phyloP scores from a whole-genome alignment of 2,797 vertebrate genomes.

The Halcyon badia region DNA sequence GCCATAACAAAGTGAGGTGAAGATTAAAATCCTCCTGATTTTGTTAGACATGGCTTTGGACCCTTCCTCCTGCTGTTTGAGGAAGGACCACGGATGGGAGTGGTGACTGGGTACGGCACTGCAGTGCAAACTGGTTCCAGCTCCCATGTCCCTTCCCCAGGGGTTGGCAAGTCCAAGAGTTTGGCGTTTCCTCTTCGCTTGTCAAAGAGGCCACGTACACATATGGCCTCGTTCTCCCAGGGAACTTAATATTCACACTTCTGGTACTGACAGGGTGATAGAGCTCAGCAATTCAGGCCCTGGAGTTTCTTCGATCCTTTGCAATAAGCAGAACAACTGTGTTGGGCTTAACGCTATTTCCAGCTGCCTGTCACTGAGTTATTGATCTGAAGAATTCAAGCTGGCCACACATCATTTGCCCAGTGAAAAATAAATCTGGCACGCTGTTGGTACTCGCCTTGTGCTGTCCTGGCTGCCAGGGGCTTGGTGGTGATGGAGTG shows the following conservation, averaged over 20 bases:
- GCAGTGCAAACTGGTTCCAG: accelerated
- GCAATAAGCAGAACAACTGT: background rate
- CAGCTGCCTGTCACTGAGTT: background rate
- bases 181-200: background rate
- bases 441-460: accelerated
- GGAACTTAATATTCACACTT: background rate
- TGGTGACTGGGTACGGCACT: accelerated
- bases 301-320: background rate
- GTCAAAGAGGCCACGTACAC: background rate
- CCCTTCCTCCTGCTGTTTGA: background rate
- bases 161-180: background rate
- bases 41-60: background rate
- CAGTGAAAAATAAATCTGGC: background rate
- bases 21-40: background rate
- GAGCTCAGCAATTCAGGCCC: slow-evolving; percentile 7
- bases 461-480: accelerated
- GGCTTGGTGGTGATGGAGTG: accelerated
- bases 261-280: background rate
- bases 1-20: too few species aligned
- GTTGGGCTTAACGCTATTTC: background rate
- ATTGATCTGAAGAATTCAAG: slow-evolving; percentile 17
- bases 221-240: accelerated
- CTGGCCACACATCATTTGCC: background rate
- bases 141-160: accelerated
- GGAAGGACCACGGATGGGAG: accelerated